A percentile compares a stretch with the other conserved stretches of the same genome.
Conservation (phyloP, 92 coral and sea anemone species). For the Phenganax stokvisi region DNA sequence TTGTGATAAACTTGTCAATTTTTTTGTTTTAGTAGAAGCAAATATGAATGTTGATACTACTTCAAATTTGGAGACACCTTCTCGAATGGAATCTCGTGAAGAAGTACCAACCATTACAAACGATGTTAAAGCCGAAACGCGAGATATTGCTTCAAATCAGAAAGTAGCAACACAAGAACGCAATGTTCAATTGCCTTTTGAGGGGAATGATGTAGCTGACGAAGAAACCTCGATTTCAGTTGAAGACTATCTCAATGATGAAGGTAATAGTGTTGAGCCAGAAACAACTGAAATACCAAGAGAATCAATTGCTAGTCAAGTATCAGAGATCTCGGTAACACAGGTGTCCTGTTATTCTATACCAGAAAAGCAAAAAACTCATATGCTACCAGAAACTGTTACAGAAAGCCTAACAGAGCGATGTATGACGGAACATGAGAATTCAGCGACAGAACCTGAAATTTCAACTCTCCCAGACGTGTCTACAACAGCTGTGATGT, state of each 20-base stretch:
- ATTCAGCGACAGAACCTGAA: not conserved
- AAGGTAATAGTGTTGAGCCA: not conserved
- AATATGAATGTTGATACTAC: no score
- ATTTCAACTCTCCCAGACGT: not conserved
- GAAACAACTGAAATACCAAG: not conserved
- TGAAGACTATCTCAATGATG: not conserved
- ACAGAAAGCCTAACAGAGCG: not conserved
- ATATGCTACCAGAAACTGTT: not conserved
- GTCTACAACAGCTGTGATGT: not conserved
- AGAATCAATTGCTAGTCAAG: not conserved
- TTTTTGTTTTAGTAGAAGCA: no score
- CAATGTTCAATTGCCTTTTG: not conserved
- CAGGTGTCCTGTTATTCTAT: not conserved
- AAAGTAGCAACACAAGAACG: not conserved
- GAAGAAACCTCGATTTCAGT: not conserved
- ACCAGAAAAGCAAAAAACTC: not conserved
- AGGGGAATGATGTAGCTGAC: not conserved
- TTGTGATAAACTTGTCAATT: no score
- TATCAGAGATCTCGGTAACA: slow-evolving; percentile 6
- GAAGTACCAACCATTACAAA: not conserved
- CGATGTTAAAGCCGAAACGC: not conserved
- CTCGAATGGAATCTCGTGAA: no score
- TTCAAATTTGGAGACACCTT: no score
- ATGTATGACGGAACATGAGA: not conserved
- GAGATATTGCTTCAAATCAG: no score